These are phyloP conservation scores for Brachypteracias leptosomus DNA, from an alignment of 2,113 vertebrate species.

Conservation along the genomic window DNA sequence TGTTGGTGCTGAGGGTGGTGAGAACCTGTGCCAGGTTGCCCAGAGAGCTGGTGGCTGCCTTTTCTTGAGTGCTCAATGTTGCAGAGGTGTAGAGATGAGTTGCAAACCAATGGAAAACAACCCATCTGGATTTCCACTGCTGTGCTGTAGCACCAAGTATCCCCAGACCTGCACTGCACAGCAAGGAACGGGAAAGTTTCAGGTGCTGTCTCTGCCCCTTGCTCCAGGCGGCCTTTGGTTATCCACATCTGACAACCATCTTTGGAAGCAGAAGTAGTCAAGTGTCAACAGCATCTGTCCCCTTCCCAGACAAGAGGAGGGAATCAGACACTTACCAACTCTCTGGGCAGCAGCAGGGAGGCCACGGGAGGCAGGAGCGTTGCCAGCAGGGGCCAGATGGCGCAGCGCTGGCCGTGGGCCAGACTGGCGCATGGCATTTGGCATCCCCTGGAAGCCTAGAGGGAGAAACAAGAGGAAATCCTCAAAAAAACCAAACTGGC, in stretches of 20 bases:
- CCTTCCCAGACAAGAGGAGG: not conserved
- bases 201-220: not conserved
- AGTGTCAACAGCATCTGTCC: not conserved
- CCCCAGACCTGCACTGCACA: slow-evolving; percentile 14
- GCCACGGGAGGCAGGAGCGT: slow-evolving; percentile 86
- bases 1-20: too few species aligned
- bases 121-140: slow-evolving; percentile 71
- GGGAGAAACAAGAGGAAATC: not conserved
- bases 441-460: slow-evolving; percentile 91
- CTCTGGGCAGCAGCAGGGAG: slow-evolving; percentile 82
- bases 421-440: slow-evolving; percentile 89
- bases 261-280: not conserved
- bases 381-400: slow-evolving; percentile 84
- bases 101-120: slow-evolving; percentile 32
- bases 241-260: accelerated
- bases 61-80: not conserved
- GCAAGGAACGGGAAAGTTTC: not conserved
- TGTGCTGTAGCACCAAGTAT: slow-evolving; percentile 24
- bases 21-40: too few species aligned
- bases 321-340: slow-evolving; percentile 78
- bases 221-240: not conserved
- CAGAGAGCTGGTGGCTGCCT: too few species aligned
- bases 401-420: slow-evolving; percentile 89
- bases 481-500: not conserved
- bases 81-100: slow-evolving; percentile 74